Evolutionary conservation across 2,888 invertebrate species (phyloP).

Genomic region (Cryptus armator): DNA sequence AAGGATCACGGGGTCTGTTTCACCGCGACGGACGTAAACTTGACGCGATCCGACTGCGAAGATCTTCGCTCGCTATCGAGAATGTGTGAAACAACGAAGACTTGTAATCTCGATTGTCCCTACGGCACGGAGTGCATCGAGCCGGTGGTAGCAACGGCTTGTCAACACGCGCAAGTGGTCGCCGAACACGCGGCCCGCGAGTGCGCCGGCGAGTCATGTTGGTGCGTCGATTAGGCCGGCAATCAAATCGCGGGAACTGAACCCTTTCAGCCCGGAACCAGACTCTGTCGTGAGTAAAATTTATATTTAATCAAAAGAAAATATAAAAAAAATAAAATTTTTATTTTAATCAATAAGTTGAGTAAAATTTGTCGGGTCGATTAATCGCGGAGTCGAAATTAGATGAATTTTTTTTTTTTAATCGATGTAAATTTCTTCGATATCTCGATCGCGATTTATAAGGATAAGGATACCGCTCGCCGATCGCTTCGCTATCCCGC

Average conservation of each 20-base stretch:
- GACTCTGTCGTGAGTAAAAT: constrained; percentile 86
- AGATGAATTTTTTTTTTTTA: too few species aligned
- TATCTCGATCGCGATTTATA: neutral
- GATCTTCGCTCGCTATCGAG: constrained; percentile 72
- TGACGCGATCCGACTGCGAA: constrained; percentile 75
- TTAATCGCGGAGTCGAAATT: too few species aligned
- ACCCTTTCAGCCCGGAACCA: constrained; percentile 87
- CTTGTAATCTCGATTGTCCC: constrained; percentile 79
- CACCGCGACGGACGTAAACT: constrained; percentile 71
- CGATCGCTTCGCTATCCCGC: constrained; percentile 8
- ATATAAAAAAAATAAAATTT: too few species aligned
- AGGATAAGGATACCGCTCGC: constrained; percentile 5
- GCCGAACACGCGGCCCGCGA: constrained; percentile 89
- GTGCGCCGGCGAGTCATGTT: constrained; percentile 90
- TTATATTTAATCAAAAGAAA: neutral
- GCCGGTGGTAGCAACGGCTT: constrained; percentile 89
- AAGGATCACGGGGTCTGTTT: constrained; percentile 79
- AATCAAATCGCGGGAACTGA: constrained; percentile 89
- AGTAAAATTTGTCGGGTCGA: too few species aligned
- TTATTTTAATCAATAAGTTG: too few species aligned
- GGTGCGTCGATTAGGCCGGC: constrained; percentile 95
- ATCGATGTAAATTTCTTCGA: too few species aligned
- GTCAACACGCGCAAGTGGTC: constrained; percentile 84
- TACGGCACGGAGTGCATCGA: constrained; percentile 91
- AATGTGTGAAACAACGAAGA: constrained; percentile 72